These are phyloP conservation scores for Diachasmimorpha longicaudata DNA, from an alignment of 1,140 invertebrate genomes.

Conservation along the genomic window DNA sequence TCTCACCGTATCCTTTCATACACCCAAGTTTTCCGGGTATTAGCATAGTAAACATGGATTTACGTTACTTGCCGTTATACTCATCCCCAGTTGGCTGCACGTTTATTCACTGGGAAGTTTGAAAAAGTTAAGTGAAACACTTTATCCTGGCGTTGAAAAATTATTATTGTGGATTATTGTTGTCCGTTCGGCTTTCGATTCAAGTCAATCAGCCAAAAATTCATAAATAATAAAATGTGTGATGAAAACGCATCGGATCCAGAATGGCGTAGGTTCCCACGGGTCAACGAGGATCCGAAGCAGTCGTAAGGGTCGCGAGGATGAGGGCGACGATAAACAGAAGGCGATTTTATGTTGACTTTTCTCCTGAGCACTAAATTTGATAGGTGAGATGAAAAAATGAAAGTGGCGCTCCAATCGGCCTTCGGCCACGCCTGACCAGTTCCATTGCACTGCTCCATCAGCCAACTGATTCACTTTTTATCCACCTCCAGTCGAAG, in stretches of 20 bases:
- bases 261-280: too few relatives aligned
- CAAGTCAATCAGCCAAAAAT: too few relatives aligned
- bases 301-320: too few relatives aligned
- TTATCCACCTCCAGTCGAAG: neutral
- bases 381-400: too few relatives aligned
- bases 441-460: neutral
- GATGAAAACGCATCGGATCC: too few relatives aligned
- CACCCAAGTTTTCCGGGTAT: slow-evolving; percentile 51
- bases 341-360: too few relatives aligned
- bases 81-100: neutral
- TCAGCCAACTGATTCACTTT: neutral
- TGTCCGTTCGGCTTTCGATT: neutral
- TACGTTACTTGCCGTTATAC: slow-evolving; percentile 45
- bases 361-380: too few relatives aligned
- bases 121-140: neutral
- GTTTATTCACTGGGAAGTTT: slow-evolving; percentile 11
- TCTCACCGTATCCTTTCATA: slow-evolving; percentile 52
- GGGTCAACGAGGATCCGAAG: too few relatives aligned
- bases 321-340: too few relatives aligned
- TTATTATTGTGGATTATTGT: neutral
- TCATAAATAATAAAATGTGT: too few relatives aligned
- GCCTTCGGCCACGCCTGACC: neutral
- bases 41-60: slow-evolving; percentile 58
- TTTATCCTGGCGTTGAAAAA: neutral
- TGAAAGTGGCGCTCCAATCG: neutral